Base-by-base conservation (phyloP, 1,140 invertebrate genomes). In the Heterodera schachtii region DNA sequence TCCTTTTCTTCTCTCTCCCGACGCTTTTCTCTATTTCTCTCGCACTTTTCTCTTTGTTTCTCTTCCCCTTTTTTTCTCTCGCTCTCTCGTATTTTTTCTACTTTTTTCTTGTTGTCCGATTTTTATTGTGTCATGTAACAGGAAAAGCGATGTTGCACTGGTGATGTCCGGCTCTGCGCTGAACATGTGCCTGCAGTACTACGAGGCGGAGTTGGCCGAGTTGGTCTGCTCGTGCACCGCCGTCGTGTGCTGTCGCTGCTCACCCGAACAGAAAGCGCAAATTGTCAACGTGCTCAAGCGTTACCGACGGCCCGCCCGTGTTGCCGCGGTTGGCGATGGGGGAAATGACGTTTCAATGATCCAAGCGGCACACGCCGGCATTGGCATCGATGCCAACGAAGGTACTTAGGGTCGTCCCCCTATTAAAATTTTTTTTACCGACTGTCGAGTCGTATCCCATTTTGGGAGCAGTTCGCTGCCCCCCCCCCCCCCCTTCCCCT, bases 261-360 rank as follows among this genome's bases (percentile, higher is more conserved):
- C 96, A 16, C 97, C 98, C 1, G 98, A 97, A 2, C 97, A 99
- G 91, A 99, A 99, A 92, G 97, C 98, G 5, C 94, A 95, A 88
- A 96, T 99, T 75, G 97, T 98, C 66, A 91, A 92, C 78, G 90
- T 99, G 57, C 94, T 99, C 82, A 94, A 97, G 84, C 94, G 97
- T 83, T 96, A 95, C 1, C 93, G 93, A 1, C 95, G 95, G 89
- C 92, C 94, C 79, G 91, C 91, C 46, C 90, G 92, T 88, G 91
- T 89, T 31, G 88, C 88, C 1, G 88, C 92, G 41, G 90, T 92
- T 83, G 91, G 91, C 87, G 86, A 87, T 89, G 93, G 93, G 73
- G 93, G 93, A 3, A 93, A 93, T 88, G 93, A 93, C 88, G 93
- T 93, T 21, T 91, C 91, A 60, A 92, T 92, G 92, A 92, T 92